Evolutionary conservation across 2,888 invertebrate genomes (phyloP), one percentile per base, ranked within the genome.

Genomic region (Spilosoma lubricipeda): DNA sequence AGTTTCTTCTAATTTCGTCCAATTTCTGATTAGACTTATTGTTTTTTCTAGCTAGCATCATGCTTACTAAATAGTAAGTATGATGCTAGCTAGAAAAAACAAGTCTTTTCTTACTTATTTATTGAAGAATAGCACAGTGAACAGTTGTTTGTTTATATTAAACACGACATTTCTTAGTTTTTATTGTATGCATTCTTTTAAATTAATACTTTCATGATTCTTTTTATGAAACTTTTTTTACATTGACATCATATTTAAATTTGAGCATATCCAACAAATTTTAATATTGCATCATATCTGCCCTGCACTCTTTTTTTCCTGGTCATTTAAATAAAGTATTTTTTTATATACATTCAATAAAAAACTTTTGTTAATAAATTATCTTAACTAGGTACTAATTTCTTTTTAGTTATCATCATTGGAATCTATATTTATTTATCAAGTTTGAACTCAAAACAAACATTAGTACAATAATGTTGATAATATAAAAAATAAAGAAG

Each of bases 241-340:
- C 23, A 13, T 9, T 45, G 9, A 45, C 18, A 67, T 45, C 33
- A 13, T 20, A 45, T 45, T 30, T 30, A 13, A 2, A 33, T 20
- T 27, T 67, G 27, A 67, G 0, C 18, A 13, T 48, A 30, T 5
- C 45, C 11, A 56, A 56, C 15, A 36, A 7, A 56, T 69, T 36
- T 52, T 69, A 27, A 36, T 56, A 70, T 70, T 70, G 56, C 69
- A 70, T 70, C 69, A 70, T 70, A 8, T 23, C 23, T 18, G 39
- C 52, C n/a, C 18, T 56, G 18, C 56, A 9, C 30, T 67, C 27
- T 67, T 27, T 2, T 30, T n/a, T 67, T 48, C 45, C 30, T 30
- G 8, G 27, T 30, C 2, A 63, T 18, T 30, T 15, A 30, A 30
- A 30, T 48, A 5, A 18, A 59, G 7, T 27, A 15, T 11, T n/a